Base-by-base conservation (phyloP, 2,888 invertebrate species). In the Toxonevra muliebris region DNA sequence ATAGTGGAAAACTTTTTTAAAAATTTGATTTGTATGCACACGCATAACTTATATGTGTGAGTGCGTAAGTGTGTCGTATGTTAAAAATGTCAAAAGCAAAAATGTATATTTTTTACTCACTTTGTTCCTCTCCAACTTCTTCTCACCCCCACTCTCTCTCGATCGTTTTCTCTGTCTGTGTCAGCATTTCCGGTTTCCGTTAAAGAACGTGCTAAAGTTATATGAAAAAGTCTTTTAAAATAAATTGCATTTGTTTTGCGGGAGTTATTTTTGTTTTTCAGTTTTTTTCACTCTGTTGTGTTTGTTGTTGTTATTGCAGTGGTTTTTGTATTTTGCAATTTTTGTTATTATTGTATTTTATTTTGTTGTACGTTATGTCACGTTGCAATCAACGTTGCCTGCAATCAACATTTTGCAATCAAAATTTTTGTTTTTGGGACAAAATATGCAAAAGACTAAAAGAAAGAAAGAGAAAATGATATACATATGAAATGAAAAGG, bases 311-410 rank as follows among this genome's bases (percentile, higher is more conserved):
- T 8, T 48, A 8, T 15, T 15, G 3, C 13, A 5, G 15, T 15
- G 2, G 48, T 48, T 48, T 48, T n/a, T 48, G 15, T 48, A 30
- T 30, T 30, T 30, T 30, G 7, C n/a, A n/a, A n/a, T n/a, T n/a
- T n/a, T n/a, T n/a, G n/a, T n/a, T n/a, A n/a, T n/a, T n/a, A n/a
- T n/a, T n/a, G n/a, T n/a, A n/a, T n/a, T n/a, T n/a, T n/a, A 53
- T 63, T 55, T 55, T 48, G 30, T 40, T 58, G 41, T 52, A 43
- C 50, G 15, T 20, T 54, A 53, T 66, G 60, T 66, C 65, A 66
- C 65, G 65, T 66, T 66, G 60, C 65, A 66, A 66, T 66, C 65
- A 66, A 66, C 54, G 65, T 43, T 45, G 54, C 43, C 43, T 61
- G 65, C 60, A 60, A 61, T 61, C 65, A 66, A 30, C 65, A 57